A percentile compares a stretch with the other conserved stretches of the same genome.
phyloP scores from a whole-genome alignment of 2,797 vertebrate species.

The Anomalospiza imberbis region DNA sequence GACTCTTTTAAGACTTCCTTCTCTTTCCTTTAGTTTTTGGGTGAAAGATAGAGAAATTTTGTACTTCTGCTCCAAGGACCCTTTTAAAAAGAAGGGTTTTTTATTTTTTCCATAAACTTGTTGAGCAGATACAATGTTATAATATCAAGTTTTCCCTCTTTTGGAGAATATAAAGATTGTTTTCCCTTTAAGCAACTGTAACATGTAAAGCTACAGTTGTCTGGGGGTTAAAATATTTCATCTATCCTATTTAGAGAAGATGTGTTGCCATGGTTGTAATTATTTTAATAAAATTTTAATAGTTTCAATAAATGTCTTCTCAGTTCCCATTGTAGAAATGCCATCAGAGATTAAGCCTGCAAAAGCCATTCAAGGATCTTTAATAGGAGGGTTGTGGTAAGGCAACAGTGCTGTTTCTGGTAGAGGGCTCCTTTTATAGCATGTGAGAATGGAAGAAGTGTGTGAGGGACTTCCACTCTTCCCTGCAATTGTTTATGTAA shows the following conservation, averaged over 20 bases:
- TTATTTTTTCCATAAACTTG: neutral
- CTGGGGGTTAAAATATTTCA: neutral
- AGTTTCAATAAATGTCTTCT: neutral
- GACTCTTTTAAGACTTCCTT: neutral
- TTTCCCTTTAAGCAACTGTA: neutral
- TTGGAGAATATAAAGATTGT: neutral
- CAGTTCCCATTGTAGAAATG: neutral
- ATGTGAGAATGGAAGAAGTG: neutral
- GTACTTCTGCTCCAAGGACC: neutral
- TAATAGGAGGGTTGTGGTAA: neutral
- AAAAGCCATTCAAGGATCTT: neutral
- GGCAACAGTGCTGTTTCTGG: neutral
- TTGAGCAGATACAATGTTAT: neutral
- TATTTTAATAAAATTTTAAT: neutral
- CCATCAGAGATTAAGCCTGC: neutral
- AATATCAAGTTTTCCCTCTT: neutral
- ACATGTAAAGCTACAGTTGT: rapidly evolving
- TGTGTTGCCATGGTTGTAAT: neutral
- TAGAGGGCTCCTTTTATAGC: neutral
- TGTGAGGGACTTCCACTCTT: neutral
- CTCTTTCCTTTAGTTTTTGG: neutral
- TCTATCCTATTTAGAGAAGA: neutral
- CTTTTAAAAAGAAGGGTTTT: neutral
- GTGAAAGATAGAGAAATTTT: neutral
- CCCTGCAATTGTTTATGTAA: neutral